Evolutionary conservation across 2,888 invertebrate genomes (phyloP), one percentile per base, ranked within the genome.

Genomic region (Physocephala rufipes): DNA sequence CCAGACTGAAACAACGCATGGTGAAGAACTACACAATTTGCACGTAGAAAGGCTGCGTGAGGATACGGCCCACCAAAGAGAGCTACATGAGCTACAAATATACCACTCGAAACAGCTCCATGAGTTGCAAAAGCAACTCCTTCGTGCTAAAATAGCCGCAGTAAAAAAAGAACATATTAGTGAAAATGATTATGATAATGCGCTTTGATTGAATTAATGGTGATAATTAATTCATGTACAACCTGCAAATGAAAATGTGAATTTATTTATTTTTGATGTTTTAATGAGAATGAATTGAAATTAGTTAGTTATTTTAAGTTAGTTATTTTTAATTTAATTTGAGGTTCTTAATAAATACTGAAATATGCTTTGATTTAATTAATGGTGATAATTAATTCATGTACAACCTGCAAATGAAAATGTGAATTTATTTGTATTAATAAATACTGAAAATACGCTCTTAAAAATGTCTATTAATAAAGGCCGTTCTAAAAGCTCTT

Each of bases 401-500:
- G 15, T 51, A 51, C 19, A 51, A 51, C 16, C 51, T 55, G 3
- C n/a, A 21, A 49, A 55, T 5, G 4, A 21, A 55, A 55, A 24
- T 55, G 1, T 21, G 21, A n/a, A n/a, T n/a, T n/a, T 7, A 51
- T 51, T 55, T 55, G n/a, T 24, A 55, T n/a, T 15, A 12, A 21
- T 24, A 55, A 19, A 19, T 55, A 55, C 12, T 21, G 12, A 19
- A 4, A 12, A 24, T 55, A 12, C 19, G 3, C 21, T 21, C 53
- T 55, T 55, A 55, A 19, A 2, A 55, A 55, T 19, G 53, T 51
- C 13, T 51, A 51, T 51, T 51, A 51, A 51, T 51, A 51, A 51
- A 51, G 15, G 51, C n/a, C 19, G 51, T 51, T 51, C 51, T 51
- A 24, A 53, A 53, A n/a, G 53, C 21, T 53, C 53, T 53, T 21